These are phyloP conservation scores for Yponomeuta cagnagella DNA, from an alignment of 2,888 invertebrate genomes.

Conservation along the genomic window DNA sequence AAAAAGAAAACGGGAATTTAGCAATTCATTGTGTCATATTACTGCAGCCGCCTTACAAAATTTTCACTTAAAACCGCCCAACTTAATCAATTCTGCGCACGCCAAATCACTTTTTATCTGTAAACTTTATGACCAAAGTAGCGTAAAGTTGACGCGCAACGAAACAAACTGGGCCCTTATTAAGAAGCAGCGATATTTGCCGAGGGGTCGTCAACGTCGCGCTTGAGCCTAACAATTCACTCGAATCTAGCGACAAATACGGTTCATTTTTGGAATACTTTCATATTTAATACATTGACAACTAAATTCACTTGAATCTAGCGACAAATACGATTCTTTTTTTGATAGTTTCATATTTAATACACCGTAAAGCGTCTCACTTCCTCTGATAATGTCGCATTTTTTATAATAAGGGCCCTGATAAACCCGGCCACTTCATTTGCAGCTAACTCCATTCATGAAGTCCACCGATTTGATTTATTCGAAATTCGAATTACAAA, in stretches of 20 bases:
- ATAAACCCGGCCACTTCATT: constrained; percentile 21
- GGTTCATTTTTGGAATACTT: too few species aligned
- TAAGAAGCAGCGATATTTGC: too few species aligned
- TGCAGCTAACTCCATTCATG: neutral
- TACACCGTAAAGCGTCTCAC: too few species aligned
- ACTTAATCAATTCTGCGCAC: constrained; percentile 22
- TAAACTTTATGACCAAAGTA: constrained; percentile 24
- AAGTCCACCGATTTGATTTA: neutral
- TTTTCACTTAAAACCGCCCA: constrained; percentile 32
- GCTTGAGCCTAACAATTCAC: too few species aligned
- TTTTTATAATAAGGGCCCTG: neutral
- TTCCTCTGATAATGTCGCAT: too few species aligned
- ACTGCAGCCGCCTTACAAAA: constrained; percentile 32
- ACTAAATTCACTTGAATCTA: too few species aligned
- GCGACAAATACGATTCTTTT: too few species aligned
- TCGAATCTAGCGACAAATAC: too few species aligned
- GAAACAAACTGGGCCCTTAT: constrained; percentile 11
- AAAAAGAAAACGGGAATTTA: neutral
- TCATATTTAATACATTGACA: too few species aligned
- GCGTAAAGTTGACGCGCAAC: constrained; percentile 15
- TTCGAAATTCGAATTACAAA: constrained; percentile 15
- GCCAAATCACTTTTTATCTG: constrained; percentile 25
- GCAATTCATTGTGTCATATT: constrained; percentile 4
- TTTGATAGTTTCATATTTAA: too few species aligned
- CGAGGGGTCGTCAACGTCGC: too few species aligned